phyloP scores from a whole-genome alignment of 2,797 vertebrate species.

The Pelochelys cantorii region DNA sequence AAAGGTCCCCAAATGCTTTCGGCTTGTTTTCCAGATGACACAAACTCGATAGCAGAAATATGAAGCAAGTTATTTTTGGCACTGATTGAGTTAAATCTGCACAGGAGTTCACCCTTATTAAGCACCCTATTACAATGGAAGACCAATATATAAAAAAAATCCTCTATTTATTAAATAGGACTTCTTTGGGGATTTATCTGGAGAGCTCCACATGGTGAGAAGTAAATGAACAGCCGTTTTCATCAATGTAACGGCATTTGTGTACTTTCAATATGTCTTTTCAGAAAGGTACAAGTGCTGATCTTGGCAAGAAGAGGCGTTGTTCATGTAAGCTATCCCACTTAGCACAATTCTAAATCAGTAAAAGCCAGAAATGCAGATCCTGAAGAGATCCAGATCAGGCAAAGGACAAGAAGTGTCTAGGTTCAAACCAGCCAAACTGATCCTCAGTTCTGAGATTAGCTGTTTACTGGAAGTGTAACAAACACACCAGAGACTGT shows the following conservation, averaged over 20 bases:
- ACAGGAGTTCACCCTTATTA: neutral
- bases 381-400: neutral
- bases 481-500: neutral
- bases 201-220: neutral
- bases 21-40: neutral
- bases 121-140: neutral
- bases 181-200: neutral
- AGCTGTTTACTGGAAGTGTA: neutral
- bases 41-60: neutral
- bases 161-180: neutral
- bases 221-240: neutral
- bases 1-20: neutral
- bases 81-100: neutral
- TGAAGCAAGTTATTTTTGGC: neutral
- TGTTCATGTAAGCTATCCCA: neutral
- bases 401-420: neutral
- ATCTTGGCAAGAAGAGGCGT: neutral
- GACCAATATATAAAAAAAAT: neutral
- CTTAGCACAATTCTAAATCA: neutral
- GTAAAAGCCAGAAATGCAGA: neutral
- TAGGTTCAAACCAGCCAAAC: neutral
- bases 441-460: neutral
- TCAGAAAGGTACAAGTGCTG: neutral
- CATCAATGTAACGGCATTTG: neutral
- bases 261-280: neutral